Conservation (phyloP, 2,113 vertebrate species). For the Cricetomys ansorgei region DNA sequence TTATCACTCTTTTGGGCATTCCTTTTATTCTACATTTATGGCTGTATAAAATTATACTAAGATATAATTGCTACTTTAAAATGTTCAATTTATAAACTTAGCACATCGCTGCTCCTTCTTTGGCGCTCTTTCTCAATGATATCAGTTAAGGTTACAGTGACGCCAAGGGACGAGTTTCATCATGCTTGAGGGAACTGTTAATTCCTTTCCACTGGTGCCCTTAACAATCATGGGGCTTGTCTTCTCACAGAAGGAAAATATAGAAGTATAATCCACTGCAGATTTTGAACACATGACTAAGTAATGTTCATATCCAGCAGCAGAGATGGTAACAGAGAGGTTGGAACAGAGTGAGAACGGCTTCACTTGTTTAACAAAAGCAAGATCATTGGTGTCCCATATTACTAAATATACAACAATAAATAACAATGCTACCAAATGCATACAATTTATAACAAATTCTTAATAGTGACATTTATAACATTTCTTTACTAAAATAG, state of each 20-base stretch:
- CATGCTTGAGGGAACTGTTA: constrained; percentile 53
- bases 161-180: constrained; percentile 12
- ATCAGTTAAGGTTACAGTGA: constrained; percentile 60
- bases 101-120: constrained; percentile 28
- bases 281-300: background rate
- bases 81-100: constrained; percentile 45
- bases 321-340: background rate
- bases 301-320: background rate
- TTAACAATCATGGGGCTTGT: constrained; percentile 28
- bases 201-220: constrained; percentile 34
- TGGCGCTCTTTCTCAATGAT: constrained; percentile 39
- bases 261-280: background rate
- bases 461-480: background rate
- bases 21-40: constrained; percentile 11
- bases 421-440: constrained; percentile 4
- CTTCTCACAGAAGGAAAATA: constrained; percentile 34
- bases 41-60: constrained; percentile 17
- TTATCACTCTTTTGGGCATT: background rate
- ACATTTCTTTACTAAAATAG: background rate
- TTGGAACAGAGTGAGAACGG: background rate
- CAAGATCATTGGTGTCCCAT: background rate
- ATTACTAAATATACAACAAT: background rate
- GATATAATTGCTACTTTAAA: constrained; percentile 41
- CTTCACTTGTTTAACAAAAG: background rate
- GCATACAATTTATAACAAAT: background rate